Evolutionary conservation across 2,888 invertebrate species (phyloP).

Genomic region (Pterostichus madidus): DNA sequence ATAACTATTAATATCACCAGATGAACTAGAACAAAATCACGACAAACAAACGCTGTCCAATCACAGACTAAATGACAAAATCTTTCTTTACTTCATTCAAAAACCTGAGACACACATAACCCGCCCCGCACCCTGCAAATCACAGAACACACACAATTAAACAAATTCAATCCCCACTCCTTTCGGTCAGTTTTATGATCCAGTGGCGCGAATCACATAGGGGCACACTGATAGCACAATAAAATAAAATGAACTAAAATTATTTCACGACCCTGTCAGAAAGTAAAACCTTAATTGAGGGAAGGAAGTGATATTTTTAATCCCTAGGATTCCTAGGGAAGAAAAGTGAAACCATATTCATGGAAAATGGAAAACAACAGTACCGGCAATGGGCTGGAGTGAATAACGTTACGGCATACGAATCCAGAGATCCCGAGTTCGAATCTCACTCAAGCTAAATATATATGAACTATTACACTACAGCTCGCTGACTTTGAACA

Average conservation of each 20-base stretch:
- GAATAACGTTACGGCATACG: no score
- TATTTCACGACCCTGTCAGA: neutral
- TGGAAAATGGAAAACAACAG: no score
- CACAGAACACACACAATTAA: neutral
- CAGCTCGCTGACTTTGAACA: no score
- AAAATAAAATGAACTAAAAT: neutral
- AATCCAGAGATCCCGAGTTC: no score
- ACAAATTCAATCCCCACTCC: neutral
- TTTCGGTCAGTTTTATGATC: neutral
- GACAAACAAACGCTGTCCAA: neutral
- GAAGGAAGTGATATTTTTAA: no score
- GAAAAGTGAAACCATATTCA: no score
- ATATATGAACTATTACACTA: no score
- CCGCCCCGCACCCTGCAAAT: neutral
- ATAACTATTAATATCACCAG: neutral
- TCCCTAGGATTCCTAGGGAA: no score
- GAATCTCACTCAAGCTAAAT: no score
- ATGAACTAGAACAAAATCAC: conserved; percentile 2
- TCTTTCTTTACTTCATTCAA: conserved; percentile 21
- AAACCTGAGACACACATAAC: neutral
- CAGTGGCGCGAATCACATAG: conserved; percentile 51
- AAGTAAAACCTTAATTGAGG: no score
- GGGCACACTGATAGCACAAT: neutral
- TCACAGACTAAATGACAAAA: conserved; percentile 4
- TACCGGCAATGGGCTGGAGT: no score